phyloP scores from a whole-genome alignment of 1,140 invertebrate genomes.

The Spodoptera litura region DNA sequence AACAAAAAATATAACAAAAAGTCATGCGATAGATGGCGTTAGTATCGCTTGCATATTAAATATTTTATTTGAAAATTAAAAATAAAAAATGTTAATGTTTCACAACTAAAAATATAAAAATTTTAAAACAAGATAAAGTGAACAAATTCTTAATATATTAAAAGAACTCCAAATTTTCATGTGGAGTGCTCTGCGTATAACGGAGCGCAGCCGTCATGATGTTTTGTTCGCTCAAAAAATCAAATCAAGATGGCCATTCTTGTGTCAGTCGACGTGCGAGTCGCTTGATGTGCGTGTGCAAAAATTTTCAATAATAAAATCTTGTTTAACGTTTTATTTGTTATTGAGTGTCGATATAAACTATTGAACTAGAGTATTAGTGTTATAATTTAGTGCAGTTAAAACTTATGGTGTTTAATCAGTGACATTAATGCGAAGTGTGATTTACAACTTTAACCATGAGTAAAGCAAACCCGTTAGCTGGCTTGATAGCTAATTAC shows the following conservation, averaged over 20 bases:
- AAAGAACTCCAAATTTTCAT: too few relatives aligned
- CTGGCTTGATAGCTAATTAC: constrained; percentile 75
- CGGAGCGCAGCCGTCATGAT: not conserved
- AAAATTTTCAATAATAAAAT: not conserved
- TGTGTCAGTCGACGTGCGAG: constrained; percentile 31
- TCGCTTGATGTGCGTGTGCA: not conserved
- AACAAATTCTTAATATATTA: too few relatives aligned
- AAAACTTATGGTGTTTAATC: not conserved
- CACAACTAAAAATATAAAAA: too few relatives aligned
- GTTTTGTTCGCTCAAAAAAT: constrained; percentile 20
- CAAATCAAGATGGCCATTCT: not conserved
- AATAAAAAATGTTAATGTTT: too few relatives aligned
- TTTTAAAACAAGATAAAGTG: too few relatives aligned
- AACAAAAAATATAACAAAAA: too few relatives aligned
- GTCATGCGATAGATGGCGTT: too few relatives aligned
- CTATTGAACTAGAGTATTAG: not conserved
- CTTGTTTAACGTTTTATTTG: not conserved
- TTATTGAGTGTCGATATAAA: too few relatives aligned
- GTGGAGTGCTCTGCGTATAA: not conserved
- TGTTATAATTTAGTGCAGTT: not conserved
- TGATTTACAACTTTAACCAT: constrained; percentile 45
- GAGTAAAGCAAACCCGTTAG: constrained; percentile 74
- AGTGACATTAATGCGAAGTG: not conserved
- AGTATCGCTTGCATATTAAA: too few relatives aligned
- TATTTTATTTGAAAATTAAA: too few relatives aligned